Evolutionary conservation across 2,113 vertebrate species (phyloP).

Genomic region (Solea solea): DNA sequence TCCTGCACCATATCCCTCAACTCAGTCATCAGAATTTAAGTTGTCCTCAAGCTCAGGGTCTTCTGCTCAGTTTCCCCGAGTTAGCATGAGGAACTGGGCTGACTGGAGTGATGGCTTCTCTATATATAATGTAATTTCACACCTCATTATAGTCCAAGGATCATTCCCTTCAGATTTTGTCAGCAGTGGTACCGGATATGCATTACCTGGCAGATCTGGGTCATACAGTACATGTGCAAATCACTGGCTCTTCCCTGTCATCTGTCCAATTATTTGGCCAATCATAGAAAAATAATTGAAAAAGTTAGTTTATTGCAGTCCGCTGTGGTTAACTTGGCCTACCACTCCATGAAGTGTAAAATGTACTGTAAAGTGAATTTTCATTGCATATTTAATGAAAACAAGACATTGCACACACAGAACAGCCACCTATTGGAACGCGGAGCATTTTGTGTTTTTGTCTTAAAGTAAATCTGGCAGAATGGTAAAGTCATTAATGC

Average conservation of each 20-base stretch:
- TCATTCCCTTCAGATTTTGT: constrained; percentile 65
- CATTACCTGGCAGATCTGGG: constrained; percentile 65
- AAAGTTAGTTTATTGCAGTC: constrained; percentile 1
- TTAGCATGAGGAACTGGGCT: constrained; percentile 61
- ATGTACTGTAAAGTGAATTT: background rate
- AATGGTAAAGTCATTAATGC: constrained; percentile 68
- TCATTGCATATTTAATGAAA: background rate
- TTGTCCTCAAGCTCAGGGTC: constrained; percentile 58
- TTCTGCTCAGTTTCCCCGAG: constrained; percentile 50
- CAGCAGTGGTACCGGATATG: constrained; percentile 60
- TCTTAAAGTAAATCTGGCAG: constrained; percentile 51
- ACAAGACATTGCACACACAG: background rate
- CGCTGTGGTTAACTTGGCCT: background rate
- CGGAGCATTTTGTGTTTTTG: constrained; percentile 40
- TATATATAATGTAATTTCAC: constrained; percentile 79
- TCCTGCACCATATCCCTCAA: constrained; percentile 41
- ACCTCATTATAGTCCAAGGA: constrained; percentile 76
- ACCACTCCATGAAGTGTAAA: background rate
- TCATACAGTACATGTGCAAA: constrained; percentile 37
- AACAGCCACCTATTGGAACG: background rate
- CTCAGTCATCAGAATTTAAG: constrained; percentile 56
- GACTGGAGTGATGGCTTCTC: constrained; percentile 45
- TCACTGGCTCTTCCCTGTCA: constrained; percentile 8
- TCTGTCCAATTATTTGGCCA: constrained; percentile 30
- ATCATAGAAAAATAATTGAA: background rate